Conservation (phyloP, 1,140 invertebrate species). For the Drosophila lacertosa region DNA sequence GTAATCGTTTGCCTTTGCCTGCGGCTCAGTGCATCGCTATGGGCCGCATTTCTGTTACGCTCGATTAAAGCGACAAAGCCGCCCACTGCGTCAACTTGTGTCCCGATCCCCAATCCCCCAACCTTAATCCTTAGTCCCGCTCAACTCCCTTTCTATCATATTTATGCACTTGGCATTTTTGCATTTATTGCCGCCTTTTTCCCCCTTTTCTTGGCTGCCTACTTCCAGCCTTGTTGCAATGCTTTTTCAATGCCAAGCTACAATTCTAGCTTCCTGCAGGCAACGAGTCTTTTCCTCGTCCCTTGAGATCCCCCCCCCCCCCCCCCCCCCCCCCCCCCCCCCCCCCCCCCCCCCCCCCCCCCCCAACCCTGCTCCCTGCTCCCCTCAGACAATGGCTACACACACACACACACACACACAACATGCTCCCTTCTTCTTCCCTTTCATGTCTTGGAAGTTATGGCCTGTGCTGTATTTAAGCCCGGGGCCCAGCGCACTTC, state of each 20-base stretch:
- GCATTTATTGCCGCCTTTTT: slow-evolving; percentile 52
- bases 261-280: slow-evolving; percentile 51
- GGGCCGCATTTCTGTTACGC: slow-evolving; percentile 41
- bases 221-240: slow-evolving; percentile 30
- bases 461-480: slow-evolving; percentile 41
- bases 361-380: slow-evolving; percentile 6
- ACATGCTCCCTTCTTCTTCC: slow-evolving; percentile 55
- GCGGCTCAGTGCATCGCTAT: slow-evolving; percentile 30
- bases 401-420: slow-evolving; percentile 25
- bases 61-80: slow-evolving; percentile 73
- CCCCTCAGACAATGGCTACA: slow-evolving; percentile 42
- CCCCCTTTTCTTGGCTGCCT: neutral
- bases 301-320: slow-evolving; percentile 36
- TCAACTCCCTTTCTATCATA: slow-evolving; percentile 49
- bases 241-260: slow-evolving; percentile 73
- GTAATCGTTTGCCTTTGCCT: slow-evolving; percentile 2
- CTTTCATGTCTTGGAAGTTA: slow-evolving; percentile 72
- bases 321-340: neutral
- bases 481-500: slow-evolving; percentile 61
- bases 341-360: neutral
- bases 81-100: neutral
- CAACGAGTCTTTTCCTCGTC: no score
- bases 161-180: slow-evolving; percentile 74
- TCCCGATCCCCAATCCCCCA: neutral
- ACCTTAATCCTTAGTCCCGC: neutral